A percentile compares a stretch with the other conserved stretches of the same genome.
Evolutionary conservation across 2,113 vertebrate species (phyloP).

Genomic region (Manacus vitellinus): DNA sequence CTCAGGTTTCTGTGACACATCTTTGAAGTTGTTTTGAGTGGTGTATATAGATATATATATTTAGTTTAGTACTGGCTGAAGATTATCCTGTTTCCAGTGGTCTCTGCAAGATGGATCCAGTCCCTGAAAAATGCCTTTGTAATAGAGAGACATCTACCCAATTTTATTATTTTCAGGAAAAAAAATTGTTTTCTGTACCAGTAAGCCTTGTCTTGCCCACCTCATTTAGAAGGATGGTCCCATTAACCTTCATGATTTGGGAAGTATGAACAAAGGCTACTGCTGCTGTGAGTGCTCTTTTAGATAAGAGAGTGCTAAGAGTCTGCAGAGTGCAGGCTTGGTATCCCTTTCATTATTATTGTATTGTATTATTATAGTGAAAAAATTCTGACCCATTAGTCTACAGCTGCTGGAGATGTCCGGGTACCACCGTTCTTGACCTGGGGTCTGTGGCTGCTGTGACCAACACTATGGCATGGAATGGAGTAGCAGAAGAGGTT

Average conservation of each 20-base stretch:
- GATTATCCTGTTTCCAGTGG: neutral
- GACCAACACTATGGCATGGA: neutral
- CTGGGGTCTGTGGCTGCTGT: neutral
- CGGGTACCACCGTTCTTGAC: neutral
- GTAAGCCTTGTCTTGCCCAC: neutral
- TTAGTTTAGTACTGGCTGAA: neutral
- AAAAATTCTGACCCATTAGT: neutral
- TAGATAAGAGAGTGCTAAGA: neutral
- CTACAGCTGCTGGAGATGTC: neutral
- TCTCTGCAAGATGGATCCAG: neutral
- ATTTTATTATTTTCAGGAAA: neutral
- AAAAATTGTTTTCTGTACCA: neutral
- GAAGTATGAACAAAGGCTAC: neutral
- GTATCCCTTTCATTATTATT: neutral
- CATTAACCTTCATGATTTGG: neutral
- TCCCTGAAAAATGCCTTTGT: neutral
- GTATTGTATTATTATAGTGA: accelerated
- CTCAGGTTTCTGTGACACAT: neutral
- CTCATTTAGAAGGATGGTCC: neutral
- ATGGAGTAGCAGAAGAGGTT: neutral
- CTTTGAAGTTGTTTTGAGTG: slow-evolving; percentile 15
- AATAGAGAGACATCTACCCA: neutral
- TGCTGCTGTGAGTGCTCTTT: neutral
- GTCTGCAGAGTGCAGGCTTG: neutral
- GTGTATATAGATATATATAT: neutral